Evolutionary conservation across 2,113 vertebrate species (phyloP), one percentile per base, ranked within the genome.

Genomic region (Dendropsophus ebraccatus): DNA sequence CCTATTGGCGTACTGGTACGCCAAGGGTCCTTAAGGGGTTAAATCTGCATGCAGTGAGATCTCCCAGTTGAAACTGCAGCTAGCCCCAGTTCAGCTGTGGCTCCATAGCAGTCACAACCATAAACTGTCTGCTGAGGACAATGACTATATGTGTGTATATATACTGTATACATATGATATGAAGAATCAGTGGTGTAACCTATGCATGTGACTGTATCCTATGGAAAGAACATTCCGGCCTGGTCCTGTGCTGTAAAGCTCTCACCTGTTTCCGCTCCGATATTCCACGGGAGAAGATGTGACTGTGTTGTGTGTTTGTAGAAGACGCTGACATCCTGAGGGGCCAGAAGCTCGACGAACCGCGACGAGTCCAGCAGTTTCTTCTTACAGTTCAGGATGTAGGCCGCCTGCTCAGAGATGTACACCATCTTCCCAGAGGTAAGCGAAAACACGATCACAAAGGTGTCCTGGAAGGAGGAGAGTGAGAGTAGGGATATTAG

Each of bases 261-360:
- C 45, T 69, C 80, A 94, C 92, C 92, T 89, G 90, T 87, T 67
- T 92, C 90, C 25, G 87, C 75, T 28, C 90, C 89, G 69, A 50
- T 56, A 87, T 92, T 96, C 97, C 97, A 98, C 58, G 94, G 93
- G 0, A 96, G 96, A 60, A 98, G 92, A 81, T 95, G 95, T 2
- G 94, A 92, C 82, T 93, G 95, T 1, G 94, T 95, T 0, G 96
- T 97, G 90, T 96, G 94, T 0, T 91, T 89, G 60, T 95, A 97
- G 92, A 97, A 98, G 83, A 96, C 94, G 1, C 95, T 94, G 73
- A 97, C 92, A 5, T 98, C 97, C 87, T 95, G 95, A 88, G 96
- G 96, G 81, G 94, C 95, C 6, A 98, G 94, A 85, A 97, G 90
- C 88, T 97, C 96, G 5, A 95, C 95, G 41, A 99, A 97, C 62